Percentiles rank a stretch among this genome's conserved stretches.
Conservation (phyloP, 2,888 invertebrate species). For the Tetragnatha montana region DNA sequence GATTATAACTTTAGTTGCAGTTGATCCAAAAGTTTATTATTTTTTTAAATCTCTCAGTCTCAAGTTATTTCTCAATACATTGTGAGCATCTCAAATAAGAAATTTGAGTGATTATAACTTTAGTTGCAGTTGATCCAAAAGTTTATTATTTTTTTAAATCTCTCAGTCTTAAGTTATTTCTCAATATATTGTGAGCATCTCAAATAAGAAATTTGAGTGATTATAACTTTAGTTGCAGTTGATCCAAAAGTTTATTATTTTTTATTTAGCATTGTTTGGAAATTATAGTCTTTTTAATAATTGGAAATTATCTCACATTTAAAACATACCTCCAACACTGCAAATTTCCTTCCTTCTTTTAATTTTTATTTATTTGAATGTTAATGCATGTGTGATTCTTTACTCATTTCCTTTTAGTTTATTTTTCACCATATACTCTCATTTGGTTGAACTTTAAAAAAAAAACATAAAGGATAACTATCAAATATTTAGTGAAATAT, state of each 20-base stretch:
- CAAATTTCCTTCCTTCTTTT: conserved; percentile 10
- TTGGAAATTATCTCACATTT: neutral
- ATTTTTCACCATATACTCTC: neutral
- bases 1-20: neutral
- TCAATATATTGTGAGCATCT: neutral
- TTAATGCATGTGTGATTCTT: conserved; percentile 10
- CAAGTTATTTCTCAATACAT: neutral
- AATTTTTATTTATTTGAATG: conserved; percentile 7
- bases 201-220: neutral
- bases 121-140: neutral
- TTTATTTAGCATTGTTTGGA: neutral
- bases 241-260: neutral
- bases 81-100: neutral
- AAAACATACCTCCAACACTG: conserved; percentile 8
- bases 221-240: neutral
- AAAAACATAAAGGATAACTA: neutral
- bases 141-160: neutral
- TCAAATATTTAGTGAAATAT: neutral
- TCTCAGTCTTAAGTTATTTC: neutral
- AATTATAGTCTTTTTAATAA: neutral
- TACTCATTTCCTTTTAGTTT: neutral
- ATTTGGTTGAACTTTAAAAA: neutral
- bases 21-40: neutral
- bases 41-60: neutral
- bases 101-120: neutral